Evolutionary conservation across 30 jellyfish, hydroid and myxozoan species (phyloP).

Genomic region (Cassiopea xamachana): DNA sequence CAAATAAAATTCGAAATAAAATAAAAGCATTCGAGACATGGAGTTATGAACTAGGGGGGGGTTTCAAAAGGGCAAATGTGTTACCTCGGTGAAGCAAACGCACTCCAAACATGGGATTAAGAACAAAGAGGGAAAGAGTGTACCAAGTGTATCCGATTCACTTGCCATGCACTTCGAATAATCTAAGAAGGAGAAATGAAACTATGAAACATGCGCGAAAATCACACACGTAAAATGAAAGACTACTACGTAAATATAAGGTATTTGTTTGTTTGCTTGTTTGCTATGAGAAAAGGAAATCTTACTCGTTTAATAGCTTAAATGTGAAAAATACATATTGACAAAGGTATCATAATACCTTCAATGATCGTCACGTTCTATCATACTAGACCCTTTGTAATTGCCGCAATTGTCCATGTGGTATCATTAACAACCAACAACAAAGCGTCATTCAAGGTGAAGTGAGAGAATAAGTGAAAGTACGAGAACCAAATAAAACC

Average conservation of each 20-base stretch:
- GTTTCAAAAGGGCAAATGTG: neutral
- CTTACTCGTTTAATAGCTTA: neutral
- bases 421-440: no score
- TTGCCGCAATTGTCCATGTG: no score
- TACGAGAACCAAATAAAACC: no score
- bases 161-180: slow-evolving; percentile 56
- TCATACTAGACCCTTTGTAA: no score
- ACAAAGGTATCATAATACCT: neutral
- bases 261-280: neutral
- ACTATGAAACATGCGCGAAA: neutral
- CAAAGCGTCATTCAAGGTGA: no score
- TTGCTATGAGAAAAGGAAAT: neutral
- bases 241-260: no score
- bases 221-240: neutral
- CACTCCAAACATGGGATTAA: slow-evolving; percentile 57
- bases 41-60: neutral
- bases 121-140: slow-evolving; percentile 45
- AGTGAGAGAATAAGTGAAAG: no score
- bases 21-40: no score
- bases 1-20: no score
- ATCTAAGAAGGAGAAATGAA: slow-evolving; percentile 17
- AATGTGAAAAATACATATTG: neutral
- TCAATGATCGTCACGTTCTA: no score
- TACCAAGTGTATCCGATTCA: slow-evolving; percentile 49
- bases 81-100: slow-evolving; percentile 58